Conservation (phyloP, 2,113 vertebrate species). For the Epinephelus moara region DNA sequence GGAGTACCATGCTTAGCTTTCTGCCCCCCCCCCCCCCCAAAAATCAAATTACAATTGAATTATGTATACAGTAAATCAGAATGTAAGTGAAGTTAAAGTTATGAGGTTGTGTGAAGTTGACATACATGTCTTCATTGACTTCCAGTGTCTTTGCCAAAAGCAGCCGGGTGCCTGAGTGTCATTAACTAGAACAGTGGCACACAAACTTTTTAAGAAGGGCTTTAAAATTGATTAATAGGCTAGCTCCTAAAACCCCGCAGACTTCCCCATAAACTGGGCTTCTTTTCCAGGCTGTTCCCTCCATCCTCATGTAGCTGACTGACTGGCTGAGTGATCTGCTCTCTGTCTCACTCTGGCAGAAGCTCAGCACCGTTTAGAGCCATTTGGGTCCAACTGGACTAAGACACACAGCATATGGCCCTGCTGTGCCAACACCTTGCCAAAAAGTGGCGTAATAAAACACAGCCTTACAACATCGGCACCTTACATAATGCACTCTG, state of each 20-base stretch:
- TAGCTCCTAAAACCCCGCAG: background rate
- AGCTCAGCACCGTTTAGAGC: conserved; percentile 56
- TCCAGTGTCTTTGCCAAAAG: background rate
- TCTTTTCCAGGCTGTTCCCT: conserved; percentile 24
- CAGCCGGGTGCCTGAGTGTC: background rate
- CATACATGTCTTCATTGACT: background rate
- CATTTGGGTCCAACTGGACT: conserved; percentile 66
- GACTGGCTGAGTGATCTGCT: conserved; percentile 39
- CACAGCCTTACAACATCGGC: conserved; percentile 7
- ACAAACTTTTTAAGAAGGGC: conserved; percentile 9
- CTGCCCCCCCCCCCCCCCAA: too few species aligned
- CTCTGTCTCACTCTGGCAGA: conserved; percentile 57
- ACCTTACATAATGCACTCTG: conserved; percentile 5
- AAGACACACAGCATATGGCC: conserved; percentile 68
- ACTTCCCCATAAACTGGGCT: conserved; percentile 25
- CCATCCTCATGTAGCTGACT: conserved; percentile 34
- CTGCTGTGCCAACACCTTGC: conserved; percentile 60
- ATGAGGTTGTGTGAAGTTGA: background rate
- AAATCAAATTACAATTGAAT: background rate
- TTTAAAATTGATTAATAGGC: conserved; percentile 47
- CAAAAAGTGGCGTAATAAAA: conserved; percentile 51
- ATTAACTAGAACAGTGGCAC: conserved; percentile 30
- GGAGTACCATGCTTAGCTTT: too few species aligned
- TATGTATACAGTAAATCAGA: background rate
- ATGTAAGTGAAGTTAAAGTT: background rate